Percentiles rank a stretch among this genome's conserved stretches.
Conservation (phyloP, 1,140 invertebrate species). For the Pachypeltis micranthus region DNA sequence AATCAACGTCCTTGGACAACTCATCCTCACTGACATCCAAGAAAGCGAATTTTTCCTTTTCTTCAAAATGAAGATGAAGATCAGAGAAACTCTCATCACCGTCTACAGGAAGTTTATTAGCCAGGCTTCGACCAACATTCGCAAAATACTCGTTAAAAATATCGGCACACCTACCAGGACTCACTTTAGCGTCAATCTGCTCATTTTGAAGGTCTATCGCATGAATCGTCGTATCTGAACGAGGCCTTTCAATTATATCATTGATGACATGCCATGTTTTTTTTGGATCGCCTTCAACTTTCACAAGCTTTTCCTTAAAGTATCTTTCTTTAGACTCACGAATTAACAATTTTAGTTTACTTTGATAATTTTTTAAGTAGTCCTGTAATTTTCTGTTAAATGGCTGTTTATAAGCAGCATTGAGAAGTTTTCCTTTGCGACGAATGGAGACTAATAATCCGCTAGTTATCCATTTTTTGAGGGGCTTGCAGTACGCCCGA, state of each 20-base stretch:
- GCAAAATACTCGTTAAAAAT: neutral
- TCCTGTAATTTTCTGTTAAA: neutral
- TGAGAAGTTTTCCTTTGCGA: neutral
- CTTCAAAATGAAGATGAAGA: no score
- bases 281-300: neutral
- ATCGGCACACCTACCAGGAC: neutral
- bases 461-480: neutral
- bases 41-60: no score
- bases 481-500: neutral
- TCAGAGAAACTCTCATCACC: neutral
- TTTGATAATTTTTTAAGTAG: no score
- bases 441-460: neutral
- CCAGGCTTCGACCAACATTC: neutral
- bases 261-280: neutral
- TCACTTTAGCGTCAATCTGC: no score
- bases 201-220: neutral
- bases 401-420: neutral
- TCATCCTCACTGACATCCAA: no score
- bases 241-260: neutral
- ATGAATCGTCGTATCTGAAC: neutral
- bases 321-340: neutral
- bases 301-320: no score
- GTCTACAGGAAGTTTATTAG: no score
- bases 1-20: no score
- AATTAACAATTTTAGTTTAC: neutral